These are phyloP conservation scores for Caenorhabditis tropicalis DNA, from an alignment of 1,140 invertebrate species.

Conservation along the genomic window DNA sequence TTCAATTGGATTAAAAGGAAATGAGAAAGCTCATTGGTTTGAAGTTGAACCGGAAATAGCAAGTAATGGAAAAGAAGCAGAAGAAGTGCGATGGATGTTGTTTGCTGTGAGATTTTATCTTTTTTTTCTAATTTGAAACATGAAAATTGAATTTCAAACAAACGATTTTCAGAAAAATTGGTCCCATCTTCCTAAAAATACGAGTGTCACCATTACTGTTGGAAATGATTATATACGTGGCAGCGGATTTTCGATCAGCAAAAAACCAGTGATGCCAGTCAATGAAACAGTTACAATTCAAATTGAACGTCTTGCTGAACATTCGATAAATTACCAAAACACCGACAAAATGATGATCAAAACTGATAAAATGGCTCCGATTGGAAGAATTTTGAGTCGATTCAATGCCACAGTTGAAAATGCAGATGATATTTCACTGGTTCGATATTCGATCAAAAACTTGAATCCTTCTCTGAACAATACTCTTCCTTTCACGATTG, in stretches of 20 bases:
- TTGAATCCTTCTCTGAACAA: neutral
- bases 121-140: neutral
- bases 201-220: neutral
- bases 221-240: neutral
- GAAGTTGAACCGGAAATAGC: neutral
- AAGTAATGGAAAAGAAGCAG: neutral
- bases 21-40: constrained; percentile 38
- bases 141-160: neutral
- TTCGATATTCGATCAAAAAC: constrained; percentile 17
- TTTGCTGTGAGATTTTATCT: constrained; percentile 29
- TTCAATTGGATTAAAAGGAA: neutral
- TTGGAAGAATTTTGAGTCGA: constrained; percentile 8
- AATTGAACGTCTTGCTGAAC: neutral
- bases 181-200: neutral
- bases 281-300: constrained; percentile 20
- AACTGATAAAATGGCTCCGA: constrained; percentile 22
- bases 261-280: neutral
- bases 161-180: constrained; percentile 9
- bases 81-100: constrained; percentile 16
- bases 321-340: neutral
- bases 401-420: constrained; percentile 39
- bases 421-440: neutral
- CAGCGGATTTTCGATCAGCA: constrained; percentile 37
- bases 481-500: constrained; percentile 40
- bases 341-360: neutral